Conservation (phyloP, 1,140 invertebrate species). For the Chionoecetes opilio region DNA sequence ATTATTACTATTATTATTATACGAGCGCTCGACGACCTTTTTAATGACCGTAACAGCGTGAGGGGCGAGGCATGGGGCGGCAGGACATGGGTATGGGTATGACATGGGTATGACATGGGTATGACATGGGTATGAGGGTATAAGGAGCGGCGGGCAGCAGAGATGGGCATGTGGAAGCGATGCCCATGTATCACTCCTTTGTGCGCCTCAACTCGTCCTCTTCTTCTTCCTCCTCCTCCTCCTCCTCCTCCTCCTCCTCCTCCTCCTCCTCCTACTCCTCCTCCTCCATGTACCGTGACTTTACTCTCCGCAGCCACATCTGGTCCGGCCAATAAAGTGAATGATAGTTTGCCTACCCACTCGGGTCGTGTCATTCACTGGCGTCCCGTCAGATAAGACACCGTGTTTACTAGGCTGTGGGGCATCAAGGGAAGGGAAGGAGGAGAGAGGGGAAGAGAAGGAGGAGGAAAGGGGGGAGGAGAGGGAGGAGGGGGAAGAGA, state of each 20-base stretch:
- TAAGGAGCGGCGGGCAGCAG: background rate
- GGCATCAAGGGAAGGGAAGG: background rate
- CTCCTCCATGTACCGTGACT: too few species aligned
- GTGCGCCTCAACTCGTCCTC: background rate
- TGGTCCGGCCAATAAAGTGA: background rate
- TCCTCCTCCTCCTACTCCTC: background rate
- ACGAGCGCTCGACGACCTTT: too few species aligned
- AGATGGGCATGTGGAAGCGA: background rate
- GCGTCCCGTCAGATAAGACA: background rate
- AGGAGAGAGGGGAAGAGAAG: background rate
- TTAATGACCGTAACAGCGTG: background rate
- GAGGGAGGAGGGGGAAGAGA: background rate
- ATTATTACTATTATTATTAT: too few species aligned
- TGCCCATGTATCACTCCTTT: background rate
- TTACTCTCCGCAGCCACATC: background rate
- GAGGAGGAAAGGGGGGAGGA: background rate
- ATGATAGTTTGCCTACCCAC: background rate
- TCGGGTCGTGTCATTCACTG: background rate
- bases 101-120: background rate
- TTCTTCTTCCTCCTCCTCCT: too few species aligned
- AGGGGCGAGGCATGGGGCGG: background rate
- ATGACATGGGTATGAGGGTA: background rate
- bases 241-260: background rate
- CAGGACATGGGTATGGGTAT: background rate
- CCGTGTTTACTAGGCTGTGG: background rate